These are phyloP conservation scores for Ascidia mentula DNA, from an alignment of 23 tunicate genomes.

Conservation along the genomic window DNA sequence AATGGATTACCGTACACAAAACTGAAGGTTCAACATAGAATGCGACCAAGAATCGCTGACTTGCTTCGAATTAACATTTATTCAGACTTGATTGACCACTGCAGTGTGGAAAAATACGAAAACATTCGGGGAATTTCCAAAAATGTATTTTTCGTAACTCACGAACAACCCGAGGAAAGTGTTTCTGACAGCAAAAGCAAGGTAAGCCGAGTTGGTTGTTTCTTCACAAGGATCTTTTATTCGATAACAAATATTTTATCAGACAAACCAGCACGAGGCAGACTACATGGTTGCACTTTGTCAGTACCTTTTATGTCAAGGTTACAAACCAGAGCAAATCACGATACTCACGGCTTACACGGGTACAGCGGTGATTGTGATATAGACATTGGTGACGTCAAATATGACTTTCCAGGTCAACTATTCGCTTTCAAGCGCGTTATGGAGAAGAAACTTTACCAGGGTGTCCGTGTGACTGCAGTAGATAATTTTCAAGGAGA, in stretches of 20 bases:
- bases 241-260: no score
- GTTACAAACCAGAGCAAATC: conserved; percentile 66
- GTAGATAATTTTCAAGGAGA: conserved; percentile 97
- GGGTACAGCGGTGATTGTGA: no score
- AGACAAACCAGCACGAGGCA: conserved; percentile 80
- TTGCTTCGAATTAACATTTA: conserved; percentile 71
- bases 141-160: conserved; percentile 65
- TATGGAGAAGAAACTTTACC: conserved; percentile 19
- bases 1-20: conserved; percentile 41
- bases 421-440: conserved; percentile 59
- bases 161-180: conserved; percentile 44
- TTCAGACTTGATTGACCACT: conserved; percentile 52
- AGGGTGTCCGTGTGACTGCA: conserved; percentile 71
- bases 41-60: conserved; percentile 82
- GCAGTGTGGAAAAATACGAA: conserved; percentile 38
- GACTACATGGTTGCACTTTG: conserved; percentile 58
- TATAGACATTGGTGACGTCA: not conserved
- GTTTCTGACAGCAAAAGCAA: conserved; percentile 64
- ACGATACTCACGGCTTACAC: conserved; percentile 82
- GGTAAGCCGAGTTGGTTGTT: no score
- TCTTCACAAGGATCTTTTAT: no score
- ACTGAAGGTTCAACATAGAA: conserved; percentile 74
- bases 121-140: conserved; percentile 49
- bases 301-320: conserved; percentile 66
- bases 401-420: conserved; percentile 45